Base-by-base conservation (phyloP, 2,888 invertebrate genomes). In the Phragmatobia fuliginosa region DNA sequence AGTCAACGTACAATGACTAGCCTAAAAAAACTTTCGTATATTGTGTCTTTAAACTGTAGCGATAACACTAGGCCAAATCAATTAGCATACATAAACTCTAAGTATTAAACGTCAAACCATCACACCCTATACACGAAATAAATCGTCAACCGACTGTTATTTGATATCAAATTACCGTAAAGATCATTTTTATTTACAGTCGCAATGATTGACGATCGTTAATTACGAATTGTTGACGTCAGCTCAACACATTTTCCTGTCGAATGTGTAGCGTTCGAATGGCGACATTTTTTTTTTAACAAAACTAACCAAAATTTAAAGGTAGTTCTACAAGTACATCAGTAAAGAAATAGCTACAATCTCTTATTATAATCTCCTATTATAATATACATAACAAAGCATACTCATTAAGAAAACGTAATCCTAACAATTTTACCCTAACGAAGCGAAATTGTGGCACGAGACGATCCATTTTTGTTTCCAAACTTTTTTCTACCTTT, bases 171-270 rank as follows among this genome's bases (percentile, higher is more conserved):
- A 69, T 78, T 71, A 69, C 68, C 25, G 49, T 69, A 58, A 71
- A 74, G 56, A 80, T 71, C 69, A 68, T 70, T 68, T 70, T 67
- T 77, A 78, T 80, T 81, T 79, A 72, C 77, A 59, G 67, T 69
- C 63, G 62, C 70, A 67, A 78, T 83, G 83, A 83, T 83, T 76
- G 79, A 83, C 72, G 79, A 78, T 73, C 80, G 67, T 72, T 81
- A 80, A 83, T 83, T 81, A 70, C 78, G 72, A 81, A 73, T 71
- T 78, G 77, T 79, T 82, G 75, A 66, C 72, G 74, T 78, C 76
- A 78, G 71, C 49, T 66, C 74, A 72, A 72, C 58, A 59, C 68
- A 68, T 14, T 14, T 2, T 6, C 5, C 66, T 61, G 71, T 10
- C 60, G 63, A 21, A 62, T 81, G 77, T n/a, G 80, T 80, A 80